These are phyloP conservation scores for Diabrotica virgifera DNA, from an alignment of 1,140 invertebrate species.

Conservation along the genomic window DNA sequence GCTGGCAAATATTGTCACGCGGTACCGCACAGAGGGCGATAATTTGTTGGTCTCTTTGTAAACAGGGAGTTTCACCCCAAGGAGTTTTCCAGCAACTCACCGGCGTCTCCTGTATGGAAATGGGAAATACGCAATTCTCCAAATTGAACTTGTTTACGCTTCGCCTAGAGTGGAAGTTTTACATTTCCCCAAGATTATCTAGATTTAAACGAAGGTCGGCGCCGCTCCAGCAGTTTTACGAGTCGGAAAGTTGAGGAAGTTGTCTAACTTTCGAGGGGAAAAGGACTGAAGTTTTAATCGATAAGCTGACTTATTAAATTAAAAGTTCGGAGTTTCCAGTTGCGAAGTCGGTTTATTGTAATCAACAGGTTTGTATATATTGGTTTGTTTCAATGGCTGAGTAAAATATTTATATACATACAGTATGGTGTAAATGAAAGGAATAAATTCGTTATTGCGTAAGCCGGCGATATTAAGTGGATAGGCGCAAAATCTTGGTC, in stretches of 20 bases:
- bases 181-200: slow-evolving; percentile 8
- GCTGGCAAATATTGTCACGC: too few species aligned
- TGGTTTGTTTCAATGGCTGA: too few species aligned
- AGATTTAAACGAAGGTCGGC: neutral
- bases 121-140: neutral
- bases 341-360: too few species aligned
- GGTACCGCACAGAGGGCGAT: slow-evolving; percentile 4
- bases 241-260: neutral
- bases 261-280: too few species aligned
- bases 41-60: slow-evolving; percentile 18
- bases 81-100: neutral
- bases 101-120: neutral
- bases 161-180: slow-evolving; percentile 5
- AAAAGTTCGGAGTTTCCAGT: too few species aligned
- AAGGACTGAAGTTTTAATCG: slow-evolving; percentile 7
- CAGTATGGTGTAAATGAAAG: too few species aligned
- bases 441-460: too few species aligned
- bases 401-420: too few species aligned
- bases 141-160: slow-evolving; percentile 8
- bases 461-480: too few species aligned
- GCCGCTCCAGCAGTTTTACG: neutral
- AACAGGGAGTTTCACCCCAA: slow-evolving; percentile 11
- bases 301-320: neutral
- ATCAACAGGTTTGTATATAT: too few species aligned
- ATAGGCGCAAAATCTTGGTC: too few species aligned